Base-by-base conservation (phyloP, 2,113 vertebrate species). In the Dicaeum eximium region DNA sequence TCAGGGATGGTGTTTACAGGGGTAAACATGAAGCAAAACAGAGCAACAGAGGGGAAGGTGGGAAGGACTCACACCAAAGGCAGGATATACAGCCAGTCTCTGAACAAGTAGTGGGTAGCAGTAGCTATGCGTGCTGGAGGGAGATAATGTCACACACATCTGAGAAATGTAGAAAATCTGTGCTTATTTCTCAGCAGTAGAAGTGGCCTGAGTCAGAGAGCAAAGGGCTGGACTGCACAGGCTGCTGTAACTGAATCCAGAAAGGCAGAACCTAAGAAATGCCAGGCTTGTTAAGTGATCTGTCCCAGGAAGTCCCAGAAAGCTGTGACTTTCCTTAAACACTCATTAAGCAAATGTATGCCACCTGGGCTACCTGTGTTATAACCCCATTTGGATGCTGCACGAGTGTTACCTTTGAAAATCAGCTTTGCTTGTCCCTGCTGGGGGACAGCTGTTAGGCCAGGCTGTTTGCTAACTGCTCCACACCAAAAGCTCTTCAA, bases 11-110 rank as follows among this genome's bases (percentile, higher is more conserved):
- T n/a, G 51, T 53, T 91, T 6, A 3, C 37, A 62, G 23, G 8
- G 35, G 57, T 62, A 92, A 91, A 92, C 19, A 18, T 7, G 44
- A 74, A 85, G 50, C 40, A 82, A 81, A 94, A 80, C 13, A 85
- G 35, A 91, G 88, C 64, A 96, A 71, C 48, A 72, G 80, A 65
- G 31, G 23, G n/a, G 23, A 57, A 79, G 48, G 65, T 17, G n/a
- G 23, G 78, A 87, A 85, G 42, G 54, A 83, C 31, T 13, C 1
- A 0, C 12, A 50, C 62, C 45, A 80, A 70, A 83, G 42, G 30
- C 51, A 70, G 23, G 31, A 86, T 45, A 38, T 86, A 78, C 7
- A 73, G 61, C 38, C 12, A 16, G 31, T 70, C 45, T 80, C 60
- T 92, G 54, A 45, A 15, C 19, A 51, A 89, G 65, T 31, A 61